Evolutionary conservation across 2,888 invertebrate genomes (phyloP).

Genomic region (Polia nebulosa): DNA sequence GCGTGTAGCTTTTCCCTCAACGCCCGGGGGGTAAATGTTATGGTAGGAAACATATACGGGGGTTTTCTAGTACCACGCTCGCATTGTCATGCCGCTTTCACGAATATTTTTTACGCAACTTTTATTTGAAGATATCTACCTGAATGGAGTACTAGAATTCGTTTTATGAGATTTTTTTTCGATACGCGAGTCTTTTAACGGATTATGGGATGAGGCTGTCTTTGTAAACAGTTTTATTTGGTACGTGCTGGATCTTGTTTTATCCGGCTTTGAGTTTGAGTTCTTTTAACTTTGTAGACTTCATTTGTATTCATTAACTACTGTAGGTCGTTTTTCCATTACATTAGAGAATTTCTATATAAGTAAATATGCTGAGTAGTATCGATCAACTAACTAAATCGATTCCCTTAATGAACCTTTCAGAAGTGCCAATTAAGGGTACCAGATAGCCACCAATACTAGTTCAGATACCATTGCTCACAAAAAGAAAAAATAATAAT

Average conservation of each 20-base stretch:
- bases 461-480: not conserved
- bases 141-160: conserved; percentile 89
- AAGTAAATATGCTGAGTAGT: not conserved
- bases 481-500: conserved; percentile 9
- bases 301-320: not conserved
- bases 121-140: conserved; percentile 88
- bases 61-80: conserved; percentile 86
- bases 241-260: conserved; percentile 52
- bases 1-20: conserved; percentile 87
- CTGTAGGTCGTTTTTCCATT: not conserved
- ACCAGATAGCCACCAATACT: not conserved
- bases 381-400: not conserved
- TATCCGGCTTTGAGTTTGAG: conserved; percentile 27
- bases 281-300: not conserved
- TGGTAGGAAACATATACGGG: conserved; percentile 91
- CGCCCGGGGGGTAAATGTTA: conserved; percentile 91
- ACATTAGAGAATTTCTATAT: not conserved
- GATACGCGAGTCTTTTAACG: conserved; percentile 79
- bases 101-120: conserved; percentile 88
- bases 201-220: conserved; percentile 84
- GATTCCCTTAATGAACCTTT: not conserved
- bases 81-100: conserved; percentile 85
- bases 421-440: not conserved
- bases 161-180: conserved; percentile 88
- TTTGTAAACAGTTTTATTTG: conserved; percentile 63